Percentiles rank a stretch among this genome's conserved stretches.
Conservation (phyloP, 1,140 invertebrate species). For the Bombus affinis region DNA sequence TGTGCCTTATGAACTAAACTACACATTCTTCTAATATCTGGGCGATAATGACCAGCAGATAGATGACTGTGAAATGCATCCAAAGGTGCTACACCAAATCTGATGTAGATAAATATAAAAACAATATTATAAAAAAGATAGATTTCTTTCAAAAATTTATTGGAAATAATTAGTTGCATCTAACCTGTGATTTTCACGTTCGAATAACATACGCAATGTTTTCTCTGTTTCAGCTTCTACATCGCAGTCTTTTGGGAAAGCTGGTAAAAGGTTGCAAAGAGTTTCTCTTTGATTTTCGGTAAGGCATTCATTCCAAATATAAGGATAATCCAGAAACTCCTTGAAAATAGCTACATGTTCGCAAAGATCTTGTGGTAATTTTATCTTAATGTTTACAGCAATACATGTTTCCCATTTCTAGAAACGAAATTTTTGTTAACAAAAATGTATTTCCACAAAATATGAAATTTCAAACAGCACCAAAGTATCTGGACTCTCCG, state of each 20-base stretch:
- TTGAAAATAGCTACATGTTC: constrained; percentile 84
- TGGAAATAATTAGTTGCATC: constrained; percentile 59
- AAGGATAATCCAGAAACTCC: constrained; percentile 83
- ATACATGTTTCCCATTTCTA: constrained; percentile 81
- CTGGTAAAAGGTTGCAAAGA: constrained; percentile 82
- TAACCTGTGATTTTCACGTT: constrained; percentile 85
- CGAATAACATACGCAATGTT: constrained; percentile 85
- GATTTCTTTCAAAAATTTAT: neutral
- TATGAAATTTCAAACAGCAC: constrained; percentile 43
- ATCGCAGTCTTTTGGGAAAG: constrained; percentile 84
- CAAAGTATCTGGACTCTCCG: constrained; percentile 62
- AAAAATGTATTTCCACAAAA: constrained; percentile 6
- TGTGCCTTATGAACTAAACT: constrained; percentile 86
- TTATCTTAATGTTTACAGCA: constrained; percentile 78
- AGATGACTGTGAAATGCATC: constrained; percentile 85
- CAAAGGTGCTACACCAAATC: constrained; percentile 78
- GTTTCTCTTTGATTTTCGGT: constrained; percentile 82
- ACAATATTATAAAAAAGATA: neutral
- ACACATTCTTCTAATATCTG: constrained; percentile 84
- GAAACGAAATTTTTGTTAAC: constrained; percentile 42
- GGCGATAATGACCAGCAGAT: constrained; percentile 85
- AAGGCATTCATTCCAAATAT: constrained; percentile 82
- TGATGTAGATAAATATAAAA: constrained; percentile 64
- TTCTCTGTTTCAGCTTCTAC: constrained; percentile 84
- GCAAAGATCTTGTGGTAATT: constrained; percentile 83